A percentile compares a stretch with the other conserved stretches of the same genome.
Conservation (phyloP, 2,888 invertebrate genomes). For the Uropetala carovei region DNA sequence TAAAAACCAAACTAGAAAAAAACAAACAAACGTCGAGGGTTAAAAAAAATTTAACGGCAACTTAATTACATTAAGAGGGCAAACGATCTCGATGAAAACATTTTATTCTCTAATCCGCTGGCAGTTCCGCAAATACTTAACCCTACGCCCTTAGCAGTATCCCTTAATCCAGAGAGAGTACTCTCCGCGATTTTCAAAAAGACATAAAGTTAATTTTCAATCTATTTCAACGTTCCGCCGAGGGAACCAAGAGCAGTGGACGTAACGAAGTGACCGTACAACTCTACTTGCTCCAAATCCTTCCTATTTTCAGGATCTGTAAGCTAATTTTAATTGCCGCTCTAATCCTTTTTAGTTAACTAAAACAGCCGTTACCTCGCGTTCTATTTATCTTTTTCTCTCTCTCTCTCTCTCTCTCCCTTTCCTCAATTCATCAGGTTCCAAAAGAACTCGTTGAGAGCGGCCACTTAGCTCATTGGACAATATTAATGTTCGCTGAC, state of each 20-base stretch:
- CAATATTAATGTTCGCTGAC: background rate
- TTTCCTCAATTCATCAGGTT: background rate
- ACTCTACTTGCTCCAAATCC: background rate
- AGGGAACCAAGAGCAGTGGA: no score
- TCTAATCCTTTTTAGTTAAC: background rate
- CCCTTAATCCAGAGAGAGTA: background rate
- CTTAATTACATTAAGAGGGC: no score
- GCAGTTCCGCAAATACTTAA: background rate
- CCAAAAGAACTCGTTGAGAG: background rate
- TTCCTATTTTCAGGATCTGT: background rate
- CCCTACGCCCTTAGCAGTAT: background rate
- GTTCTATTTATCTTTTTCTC: no score
- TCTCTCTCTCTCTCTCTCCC: no score
- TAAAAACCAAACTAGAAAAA: no score
- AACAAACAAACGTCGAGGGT: no score
- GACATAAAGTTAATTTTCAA: background rate
- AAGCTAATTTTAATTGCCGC: slow-evolving; percentile 6
- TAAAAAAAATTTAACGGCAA: no score
- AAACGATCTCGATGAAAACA: no score
- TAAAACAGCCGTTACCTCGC: background rate
- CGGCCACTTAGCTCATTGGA: background rate
- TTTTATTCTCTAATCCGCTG: background rate
- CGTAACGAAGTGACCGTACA: no score
- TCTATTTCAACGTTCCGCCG: background rate
- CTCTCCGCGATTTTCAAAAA: background rate